Base-by-base conservation (phyloP, 2,113 vertebrate species). In the Aleadryas rufinucha region DNA sequence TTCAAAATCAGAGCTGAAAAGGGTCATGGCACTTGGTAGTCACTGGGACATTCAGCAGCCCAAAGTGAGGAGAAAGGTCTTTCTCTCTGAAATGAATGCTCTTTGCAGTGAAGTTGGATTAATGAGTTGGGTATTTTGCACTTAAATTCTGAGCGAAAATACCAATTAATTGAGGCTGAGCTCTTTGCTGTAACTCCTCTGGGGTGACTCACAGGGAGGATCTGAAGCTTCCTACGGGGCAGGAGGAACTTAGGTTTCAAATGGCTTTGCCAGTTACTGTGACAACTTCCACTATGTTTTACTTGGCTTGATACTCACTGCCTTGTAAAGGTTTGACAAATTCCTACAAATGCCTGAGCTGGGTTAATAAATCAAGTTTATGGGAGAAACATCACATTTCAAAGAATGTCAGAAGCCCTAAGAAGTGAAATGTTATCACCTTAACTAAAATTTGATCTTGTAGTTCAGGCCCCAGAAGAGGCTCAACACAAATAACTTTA, bases 351-450 rank as follows among this genome's bases (percentile, higher is more conserved):
- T 84, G 90, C 59, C 59, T 87, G 72, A 96, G 56, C 64, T 90
- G 68, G 31, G 70, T 78, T 94, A 94, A 92, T 93, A 94, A 90
- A 97, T 94, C 88, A 93, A 64, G 68, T 93, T 87, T 86, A 90
- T 78, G 79, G 75, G 72, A 84, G 76, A 92, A 95, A 90, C 68
- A 74, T 8, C 63, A 72, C 82, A 68, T 96, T 93, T 92, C 93
- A 92, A 95, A 95, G 90, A 80, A 81, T 42, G 85, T 85, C 83
- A 81, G 82, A 80, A 86, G 47, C 64, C 83, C n/a, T 63, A 80
- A 93, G 88, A 92, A 89, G 83, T 93, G 92, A 95, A 96, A 88
- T 56, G 88, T 81, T 92, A 92, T 68, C 91, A 83, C 93, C 75
- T 87, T 86, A 81, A 93, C 88, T 92, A 95, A 96, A 96, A 90